Conservation (phyloP, 2,113 vertebrate genomes). For the Vicugna pacos region DNA sequence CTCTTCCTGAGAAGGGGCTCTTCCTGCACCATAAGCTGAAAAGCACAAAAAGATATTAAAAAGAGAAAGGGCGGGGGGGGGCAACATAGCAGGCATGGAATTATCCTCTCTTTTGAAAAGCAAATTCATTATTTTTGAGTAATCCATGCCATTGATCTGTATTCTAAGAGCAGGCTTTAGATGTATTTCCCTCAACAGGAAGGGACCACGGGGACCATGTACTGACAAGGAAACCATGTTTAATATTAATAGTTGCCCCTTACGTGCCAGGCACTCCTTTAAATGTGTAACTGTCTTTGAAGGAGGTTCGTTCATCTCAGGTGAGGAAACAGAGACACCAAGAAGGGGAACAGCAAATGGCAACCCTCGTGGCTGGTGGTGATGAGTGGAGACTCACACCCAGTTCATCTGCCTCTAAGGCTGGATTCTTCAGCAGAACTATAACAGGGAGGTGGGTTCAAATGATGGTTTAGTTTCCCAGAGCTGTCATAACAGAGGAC, state of each 20-base stretch:
- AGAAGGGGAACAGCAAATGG: background rate
- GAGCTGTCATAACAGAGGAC: background rate
- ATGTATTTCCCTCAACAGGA: background rate
- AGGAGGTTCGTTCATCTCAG: background rate
- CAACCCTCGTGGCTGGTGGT: rapidly evolving
- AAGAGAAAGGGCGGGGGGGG: background rate
- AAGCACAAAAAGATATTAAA: background rate
- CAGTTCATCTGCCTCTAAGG: background rate
- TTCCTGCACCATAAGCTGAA: background rate
- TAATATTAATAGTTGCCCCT: background rate
- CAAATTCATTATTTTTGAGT: background rate
- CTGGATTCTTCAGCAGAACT: background rate
- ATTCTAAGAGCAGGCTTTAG: background rate
- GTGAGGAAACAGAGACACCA: background rate
- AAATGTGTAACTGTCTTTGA: background rate
- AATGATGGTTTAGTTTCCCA: background rate
- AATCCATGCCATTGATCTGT: background rate
- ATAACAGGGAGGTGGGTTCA: background rate
- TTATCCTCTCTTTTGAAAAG: background rate
- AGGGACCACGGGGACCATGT: background rate
- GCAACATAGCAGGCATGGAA: rapidly evolving
- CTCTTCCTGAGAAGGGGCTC: background rate
- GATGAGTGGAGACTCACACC: background rate
- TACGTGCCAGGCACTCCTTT: background rate
- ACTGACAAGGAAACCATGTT: background rate